A percentile compares a stretch with the other conserved stretches of the same genome.
phyloP scores from a whole-genome alignment of 2,797 vertebrate species.

The Myripristis murdjan region DNA sequence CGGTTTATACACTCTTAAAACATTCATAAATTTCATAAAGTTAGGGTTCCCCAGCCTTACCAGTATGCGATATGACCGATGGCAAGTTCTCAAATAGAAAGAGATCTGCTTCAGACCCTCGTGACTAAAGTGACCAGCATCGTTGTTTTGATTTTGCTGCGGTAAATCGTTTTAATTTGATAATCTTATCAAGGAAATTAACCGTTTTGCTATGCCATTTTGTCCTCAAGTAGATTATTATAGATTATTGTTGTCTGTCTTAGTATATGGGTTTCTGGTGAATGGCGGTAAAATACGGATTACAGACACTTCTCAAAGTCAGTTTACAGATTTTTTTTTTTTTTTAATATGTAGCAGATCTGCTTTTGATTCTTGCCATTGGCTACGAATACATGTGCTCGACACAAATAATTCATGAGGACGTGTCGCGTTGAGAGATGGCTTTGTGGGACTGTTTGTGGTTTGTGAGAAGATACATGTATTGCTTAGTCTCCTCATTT shows the following conservation, averaged over 20 bases:
- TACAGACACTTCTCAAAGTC: background rate
- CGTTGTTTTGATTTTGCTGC: background rate
- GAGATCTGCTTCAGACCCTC: background rate
- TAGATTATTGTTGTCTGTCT: constrained; percentile 25
- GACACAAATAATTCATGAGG: constrained; percentile 35
- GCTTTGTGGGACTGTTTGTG: constrained; percentile 38
- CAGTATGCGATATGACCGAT: background rate
- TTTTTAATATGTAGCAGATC: constrained; percentile 36
- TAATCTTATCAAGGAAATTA: background rate
- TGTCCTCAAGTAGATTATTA: constrained; percentile 32
- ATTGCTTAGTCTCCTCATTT: constrained; percentile 62
- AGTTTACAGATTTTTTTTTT: constrained; percentile 11
- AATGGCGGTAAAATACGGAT: constrained; percentile 22
- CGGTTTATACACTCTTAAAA: constrained; percentile 22
- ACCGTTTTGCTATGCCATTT: constrained; percentile 25
- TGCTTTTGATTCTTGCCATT: constrained; percentile 7
- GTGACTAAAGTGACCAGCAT: background rate
- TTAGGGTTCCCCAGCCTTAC: background rate
- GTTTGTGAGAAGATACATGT: constrained; percentile 60
- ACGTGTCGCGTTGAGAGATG: constrained; percentile 33
- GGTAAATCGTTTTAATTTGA: background rate
- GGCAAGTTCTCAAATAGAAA: background rate
- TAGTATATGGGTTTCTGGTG: constrained; percentile 17
- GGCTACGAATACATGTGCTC: constrained; percentile 19
- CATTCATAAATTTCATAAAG: background rate